Evolutionary conservation across 2,797 vertebrate species (phyloP), one percentile per base, ranked within the genome.

Genomic region (Zalophus californianus): DNA sequence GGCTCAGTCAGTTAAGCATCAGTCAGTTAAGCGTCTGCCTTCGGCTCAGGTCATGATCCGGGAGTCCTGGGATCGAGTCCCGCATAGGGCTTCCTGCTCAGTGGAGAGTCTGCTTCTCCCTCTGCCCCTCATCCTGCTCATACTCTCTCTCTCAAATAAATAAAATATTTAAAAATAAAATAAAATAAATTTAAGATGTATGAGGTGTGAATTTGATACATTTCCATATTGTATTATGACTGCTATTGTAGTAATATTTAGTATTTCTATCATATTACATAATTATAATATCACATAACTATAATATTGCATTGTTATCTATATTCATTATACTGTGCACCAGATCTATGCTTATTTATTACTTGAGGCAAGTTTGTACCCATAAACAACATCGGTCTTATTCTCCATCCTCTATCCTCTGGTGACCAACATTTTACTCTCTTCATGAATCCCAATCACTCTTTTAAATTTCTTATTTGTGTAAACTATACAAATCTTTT

Each of bases 381-480:
- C 48, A 29, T 29, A 20, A 64, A 90, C 44, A 78, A 41, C 7
- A 87, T 79, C 87, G 23, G 4, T 52, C n/a, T 21, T 21, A 52
- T 32, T 52, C 32, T 32, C 25, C 13, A 7, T 66, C 11, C 44
- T n/a, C 11, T 62, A 52, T 10, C 48, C 25, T 48, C 7, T 21
- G n/a, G 2, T 79, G 50, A 78, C 15, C 12, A 52, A 25, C 44
- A 7, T 52, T 79, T 90, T 66, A 52, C n/a, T 79, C 44, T 38
- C n/a, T 79, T 73, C 10, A 70, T 54, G 14, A 70, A 93, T 60
- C 60, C n/a, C 56, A 96, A 85, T 89, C 0, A 35, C 41, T 3
- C 13, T 35, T 93, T 92, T 29, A 78, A 85, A 85, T 84, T 77
- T 58, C 89, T 91, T 68, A 80, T 35, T 77, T 86, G 5, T 54